Evolutionary conservation across 2,797 vertebrate genomes (phyloP), one percentile per base, ranked within the genome.

Genomic region (Pangasius krempfi): DNA sequence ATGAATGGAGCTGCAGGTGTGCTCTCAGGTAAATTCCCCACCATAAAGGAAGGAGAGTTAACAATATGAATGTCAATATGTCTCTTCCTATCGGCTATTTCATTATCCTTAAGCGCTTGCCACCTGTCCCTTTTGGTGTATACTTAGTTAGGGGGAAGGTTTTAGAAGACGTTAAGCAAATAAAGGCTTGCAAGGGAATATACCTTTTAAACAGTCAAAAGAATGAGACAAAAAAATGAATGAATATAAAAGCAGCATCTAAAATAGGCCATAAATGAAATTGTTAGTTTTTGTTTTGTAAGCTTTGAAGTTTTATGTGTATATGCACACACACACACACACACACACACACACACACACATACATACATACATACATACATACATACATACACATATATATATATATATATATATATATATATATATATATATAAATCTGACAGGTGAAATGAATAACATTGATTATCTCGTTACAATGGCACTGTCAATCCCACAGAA

Each of bases 1-100:
- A 52, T 90, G 80, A 91, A 90, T 88, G 83, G 62, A 64, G 27
- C 64, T 82, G 62, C 82, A 91, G 88, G 88, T 90, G 12, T 87
- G 58, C 64, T 76, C 88, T 86, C 90, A 87, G 89, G 92, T 92
- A 92, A 92, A 94, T 93, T 91, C 93, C 92, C 92, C 89, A 84
- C 86, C 78, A 82, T 89, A 91, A 88, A 89, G 79, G 40, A 56
- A 79, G 50, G 50, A 58, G 82, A 86, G 72, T 89, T 90, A 87
- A 87, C 82, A 90, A 84, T 87, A 84, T 83, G 62, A 85, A 85
- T 78, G 88, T 92, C 86, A 87, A 90, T 88, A 80, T 87, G 52
- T 75, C 64, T 79, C 89, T 91, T 83, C 87, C 85, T 84, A 85
- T 91, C 56, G 89, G 80, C 16, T 79, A 85, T 82, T 89, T 87